Evolutionary conservation across 2,113 vertebrate species (phyloP).

Genomic region (Thamnophis sirtalis): DNA sequence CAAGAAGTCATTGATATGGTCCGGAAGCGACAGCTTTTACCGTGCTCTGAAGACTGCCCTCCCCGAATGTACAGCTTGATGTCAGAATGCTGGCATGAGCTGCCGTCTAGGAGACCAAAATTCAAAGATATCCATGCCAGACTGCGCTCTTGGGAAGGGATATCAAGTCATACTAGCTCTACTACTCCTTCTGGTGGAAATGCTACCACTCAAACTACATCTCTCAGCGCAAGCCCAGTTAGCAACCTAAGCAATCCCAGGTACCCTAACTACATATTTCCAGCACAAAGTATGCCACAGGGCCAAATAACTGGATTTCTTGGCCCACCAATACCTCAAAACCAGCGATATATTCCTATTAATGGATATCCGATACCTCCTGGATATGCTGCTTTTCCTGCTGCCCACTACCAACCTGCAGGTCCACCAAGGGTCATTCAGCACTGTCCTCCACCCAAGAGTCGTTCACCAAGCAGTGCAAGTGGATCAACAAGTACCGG

Average conservation of each 20-base stretch:
- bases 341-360: slow-evolving; percentile 93
- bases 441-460: slow-evolving; percentile 95
- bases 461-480: slow-evolving; percentile 95
- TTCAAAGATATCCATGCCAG: slow-evolving; percentile 92
- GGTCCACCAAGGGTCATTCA: slow-evolving; percentile 83
- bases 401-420: slow-evolving; percentile 82
- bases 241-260: slow-evolving; percentile 95
- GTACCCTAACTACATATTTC: slow-evolving; percentile 90
- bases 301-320: slow-evolving; percentile 85
- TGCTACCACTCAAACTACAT: slow-evolving; percentile 97
- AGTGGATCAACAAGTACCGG: slow-evolving; percentile 98
- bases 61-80: slow-evolving; percentile 91
- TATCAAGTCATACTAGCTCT: slow-evolving; percentile 93
- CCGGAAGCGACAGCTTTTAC: slow-evolving; percentile 89
- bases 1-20: slow-evolving; percentile 99
- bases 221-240: slow-evolving; percentile 93
- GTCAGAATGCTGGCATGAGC: slow-evolving; percentile 97
- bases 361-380: slow-evolving; percentile 94
- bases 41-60: slow-evolving; percentile 95
- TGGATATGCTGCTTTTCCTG: slow-evolving; percentile 91
- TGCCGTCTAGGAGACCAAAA: slow-evolving; percentile 84
- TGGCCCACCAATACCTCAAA: slow-evolving; percentile 78
- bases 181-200: slow-evolving; percentile 94
- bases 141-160: slow-evolving; percentile 93
- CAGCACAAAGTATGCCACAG: slow-evolving; percentile 79